A percentile compares a stretch with the other conserved stretches of the same genome.
Conservation (phyloP, 2,113 vertebrate genomes). For the Daboia siamensis region DNA sequence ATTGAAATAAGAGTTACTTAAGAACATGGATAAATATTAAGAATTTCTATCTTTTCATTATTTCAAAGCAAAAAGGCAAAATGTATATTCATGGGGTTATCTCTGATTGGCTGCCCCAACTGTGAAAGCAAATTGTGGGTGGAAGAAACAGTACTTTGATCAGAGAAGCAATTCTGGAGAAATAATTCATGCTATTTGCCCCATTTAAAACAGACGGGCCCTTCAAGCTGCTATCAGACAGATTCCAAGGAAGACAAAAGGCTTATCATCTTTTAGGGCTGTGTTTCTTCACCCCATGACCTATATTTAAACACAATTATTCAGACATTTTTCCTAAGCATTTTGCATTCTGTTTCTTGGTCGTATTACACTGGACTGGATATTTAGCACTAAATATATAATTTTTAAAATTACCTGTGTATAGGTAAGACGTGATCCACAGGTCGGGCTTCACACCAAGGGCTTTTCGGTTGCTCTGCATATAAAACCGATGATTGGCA, state of each 20-base stretch:
- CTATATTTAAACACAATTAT: neutral
- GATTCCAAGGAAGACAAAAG: neutral
- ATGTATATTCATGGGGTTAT: neutral
- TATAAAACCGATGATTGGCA: slow-evolving; percentile 81
- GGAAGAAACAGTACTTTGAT: neutral
- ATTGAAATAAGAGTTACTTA: neutral
- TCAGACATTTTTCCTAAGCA: neutral
- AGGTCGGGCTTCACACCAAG: slow-evolving; percentile 79
- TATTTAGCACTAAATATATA: neutral
- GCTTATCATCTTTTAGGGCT: neutral
- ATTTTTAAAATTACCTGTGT: slow-evolving; percentile 69
- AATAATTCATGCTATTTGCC: neutral
- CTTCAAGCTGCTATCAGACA: neutral
- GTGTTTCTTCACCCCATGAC: neutral
- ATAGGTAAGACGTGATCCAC: slow-evolving; percentile 66
- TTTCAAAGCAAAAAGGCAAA: neutral
- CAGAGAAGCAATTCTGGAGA: neutral
- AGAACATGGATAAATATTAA: neutral
- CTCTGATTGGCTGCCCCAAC: neutral
- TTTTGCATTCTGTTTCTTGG: neutral
- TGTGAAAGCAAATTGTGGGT: neutral
- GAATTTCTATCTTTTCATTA: neutral
- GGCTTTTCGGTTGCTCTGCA: slow-evolving; percentile 73
- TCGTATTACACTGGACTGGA: neutral
- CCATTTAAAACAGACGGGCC: neutral